Evolutionary conservation across 2,888 invertebrate species (phyloP).

Genomic region (Drosophila maculinotata): DNA sequence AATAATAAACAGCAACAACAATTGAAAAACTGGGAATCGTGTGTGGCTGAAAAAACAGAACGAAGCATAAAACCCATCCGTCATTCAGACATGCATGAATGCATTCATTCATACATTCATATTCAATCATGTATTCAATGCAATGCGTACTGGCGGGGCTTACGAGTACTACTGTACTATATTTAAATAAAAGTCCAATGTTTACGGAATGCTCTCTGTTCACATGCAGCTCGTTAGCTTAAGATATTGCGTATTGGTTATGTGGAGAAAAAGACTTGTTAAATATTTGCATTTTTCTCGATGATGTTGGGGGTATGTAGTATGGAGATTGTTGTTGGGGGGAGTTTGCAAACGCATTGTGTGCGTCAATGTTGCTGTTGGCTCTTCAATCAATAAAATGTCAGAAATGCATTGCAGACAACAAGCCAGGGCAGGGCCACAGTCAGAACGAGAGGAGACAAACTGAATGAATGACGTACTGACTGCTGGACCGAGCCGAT

Average conservation of each 20-base stretch:
- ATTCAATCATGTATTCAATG: constrained; percentile 77
- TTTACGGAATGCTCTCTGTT: constrained; percentile 55
- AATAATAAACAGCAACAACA: constrained; percentile 52
- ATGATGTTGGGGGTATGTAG: constrained; percentile 10
- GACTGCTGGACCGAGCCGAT: constrained; percentile 60
- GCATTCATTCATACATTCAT: constrained; percentile 65
- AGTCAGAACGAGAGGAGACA: constrained; percentile 36
- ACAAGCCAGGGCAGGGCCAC: constrained; percentile 18
- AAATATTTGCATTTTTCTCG: constrained; percentile 67
- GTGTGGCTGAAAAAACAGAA: constrained; percentile 60
- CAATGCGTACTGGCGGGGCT: constrained; percentile 41
- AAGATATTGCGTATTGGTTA: constrained; percentile 59
- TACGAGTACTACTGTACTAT: constrained; percentile 25
- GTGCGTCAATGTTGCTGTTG: constrained; percentile 63
- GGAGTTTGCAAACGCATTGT: constrained; percentile 43
- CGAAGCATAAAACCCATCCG: constrained; percentile 60
- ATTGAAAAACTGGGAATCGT: constrained; percentile 48
- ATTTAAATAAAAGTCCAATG: constrained; percentile 74
- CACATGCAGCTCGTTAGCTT: constrained; percentile 55
- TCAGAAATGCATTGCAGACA: constrained; percentile 76
- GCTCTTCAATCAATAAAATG: constrained; percentile 80
- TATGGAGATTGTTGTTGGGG: too few relatives aligned
- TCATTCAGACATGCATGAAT: constrained; percentile 50
- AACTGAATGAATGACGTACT: constrained; percentile 58
- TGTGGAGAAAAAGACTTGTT: constrained; percentile 51